Evolutionary conservation across 2,113 vertebrate genomes (phyloP).

Genomic region (Phaethornis superciliosus): DNA sequence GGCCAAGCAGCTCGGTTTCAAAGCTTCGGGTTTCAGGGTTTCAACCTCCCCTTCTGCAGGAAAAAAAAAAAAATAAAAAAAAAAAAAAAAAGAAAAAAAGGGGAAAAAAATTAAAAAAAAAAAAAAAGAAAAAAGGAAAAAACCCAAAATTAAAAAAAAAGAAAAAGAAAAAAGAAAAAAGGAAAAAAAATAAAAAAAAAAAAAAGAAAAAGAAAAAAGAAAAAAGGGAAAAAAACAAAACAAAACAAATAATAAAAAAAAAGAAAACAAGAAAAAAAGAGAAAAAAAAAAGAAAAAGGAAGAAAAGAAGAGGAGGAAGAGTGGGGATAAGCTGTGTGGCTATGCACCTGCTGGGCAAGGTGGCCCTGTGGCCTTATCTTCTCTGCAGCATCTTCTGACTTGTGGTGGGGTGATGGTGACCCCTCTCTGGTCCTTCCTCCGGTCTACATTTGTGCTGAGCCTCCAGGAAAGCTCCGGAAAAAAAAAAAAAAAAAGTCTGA

Average conservation of each 20-base stretch:
- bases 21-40: constrained; percentile 47
- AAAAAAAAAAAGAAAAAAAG: neutral
- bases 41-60: constrained; percentile 2
- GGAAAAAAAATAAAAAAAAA: too few relatives aligned
- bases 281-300: too few relatives aligned
- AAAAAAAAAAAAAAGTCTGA: neutral
- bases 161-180: too few relatives aligned
- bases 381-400: accelerated
- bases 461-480: neutral
- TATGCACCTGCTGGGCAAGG: accelerated
- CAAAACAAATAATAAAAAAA: too few relatives aligned
- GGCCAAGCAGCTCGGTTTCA: constrained; percentile 32
- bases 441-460: neutral
- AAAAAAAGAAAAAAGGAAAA: too few relatives aligned
- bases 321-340: accelerated
- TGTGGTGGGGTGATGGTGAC: neutral
- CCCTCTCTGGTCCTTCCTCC: accelerated
- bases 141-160: too few relatives aligned
- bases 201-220: neutral
- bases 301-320: accelerated
- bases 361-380: too few relatives aligned
- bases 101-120: neutral
- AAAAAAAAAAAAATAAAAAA: neutral
- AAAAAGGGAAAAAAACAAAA: too few relatives aligned
- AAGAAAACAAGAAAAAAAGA: neutral